These are phyloP conservation scores for Nycticorax nycticorax DNA, from an alignment of 2,113 vertebrate species.

Conservation along the genomic window DNA sequence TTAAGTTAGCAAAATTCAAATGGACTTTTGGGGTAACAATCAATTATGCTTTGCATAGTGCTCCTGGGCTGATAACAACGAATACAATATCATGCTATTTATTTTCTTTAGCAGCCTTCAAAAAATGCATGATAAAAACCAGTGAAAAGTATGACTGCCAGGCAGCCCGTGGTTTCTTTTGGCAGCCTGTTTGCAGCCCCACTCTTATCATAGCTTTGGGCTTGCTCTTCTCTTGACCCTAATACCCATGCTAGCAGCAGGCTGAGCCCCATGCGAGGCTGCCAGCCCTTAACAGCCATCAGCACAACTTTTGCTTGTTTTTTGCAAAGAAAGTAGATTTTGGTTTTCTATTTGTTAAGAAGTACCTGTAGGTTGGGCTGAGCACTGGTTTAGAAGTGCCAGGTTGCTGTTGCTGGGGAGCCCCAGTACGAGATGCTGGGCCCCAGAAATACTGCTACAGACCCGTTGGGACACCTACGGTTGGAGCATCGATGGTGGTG, in stretches of 20 bases:
- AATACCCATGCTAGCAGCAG: not conserved
- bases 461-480: accelerated
- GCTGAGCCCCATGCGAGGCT: not conserved
- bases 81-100: not conserved
- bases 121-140: not conserved
- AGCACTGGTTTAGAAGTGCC: not conserved
- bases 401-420: not conserved
- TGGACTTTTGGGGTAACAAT: constrained; percentile 10
- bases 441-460: not conserved
- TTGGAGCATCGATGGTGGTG: accelerated
- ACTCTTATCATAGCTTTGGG: not conserved
- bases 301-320: not conserved
- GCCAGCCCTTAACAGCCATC: not conserved
- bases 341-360: not conserved
- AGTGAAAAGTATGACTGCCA: not conserved
- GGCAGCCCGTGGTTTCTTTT: not conserved
- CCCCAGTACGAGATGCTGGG: accelerated
- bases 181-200: not conserved
- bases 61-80: constrained; percentile 16
- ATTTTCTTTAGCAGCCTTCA: constrained; percentile 34
- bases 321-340: not conserved
- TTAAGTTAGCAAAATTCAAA: constrained; percentile 48
- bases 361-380: not conserved
- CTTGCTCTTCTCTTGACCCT: not conserved
- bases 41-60: constrained; percentile 35